Conservation (phyloP, 2,113 vertebrate genomes). For the Amblyornis subalaris region DNA sequence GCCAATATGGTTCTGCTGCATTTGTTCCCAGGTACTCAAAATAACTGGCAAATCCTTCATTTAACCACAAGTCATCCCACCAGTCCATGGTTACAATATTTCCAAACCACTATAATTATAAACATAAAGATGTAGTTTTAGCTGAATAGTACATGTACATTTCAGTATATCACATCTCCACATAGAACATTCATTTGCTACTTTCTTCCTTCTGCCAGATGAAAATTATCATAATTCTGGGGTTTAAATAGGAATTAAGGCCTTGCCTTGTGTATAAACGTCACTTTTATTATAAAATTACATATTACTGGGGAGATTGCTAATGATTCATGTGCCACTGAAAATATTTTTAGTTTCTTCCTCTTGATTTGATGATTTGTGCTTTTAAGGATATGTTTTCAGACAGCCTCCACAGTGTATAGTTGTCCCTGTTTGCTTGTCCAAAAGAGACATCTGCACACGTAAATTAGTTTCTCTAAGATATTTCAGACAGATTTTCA, state of each 20-base stretch:
- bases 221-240: background rate
- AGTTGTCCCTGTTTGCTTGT: background rate
- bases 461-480: slow-evolving; percentile 1
- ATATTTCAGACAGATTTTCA: background rate
- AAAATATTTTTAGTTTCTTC: slow-evolving; percentile 30
- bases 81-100: slow-evolving; percentile 98
- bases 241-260: background rate
- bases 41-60: slow-evolving; percentile 95
- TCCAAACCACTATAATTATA: slow-evolving; percentile 90
- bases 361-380: slow-evolving; percentile 14
- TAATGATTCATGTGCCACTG: slow-evolving; percentile 8
- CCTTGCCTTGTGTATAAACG: background rate
- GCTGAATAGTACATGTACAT: background rate
- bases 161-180: background rate
- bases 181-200: background rate
- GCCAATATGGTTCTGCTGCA: slow-evolving; percentile 76
- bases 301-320: background rate
- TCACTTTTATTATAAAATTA: slow-evolving; percentile 26
- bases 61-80: slow-evolving; percentile 98
- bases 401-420: background rate
- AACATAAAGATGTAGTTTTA: slow-evolving; percentile 5
- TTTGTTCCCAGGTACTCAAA: slow-evolving; percentile 90
- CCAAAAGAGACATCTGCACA: slow-evolving; percentile 31
- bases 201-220: background rate
- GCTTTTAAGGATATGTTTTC: slow-evolving; percentile 1